Base-by-base conservation (phyloP, 2,888 invertebrate genomes). In the Crepidodera aurea region DNA sequence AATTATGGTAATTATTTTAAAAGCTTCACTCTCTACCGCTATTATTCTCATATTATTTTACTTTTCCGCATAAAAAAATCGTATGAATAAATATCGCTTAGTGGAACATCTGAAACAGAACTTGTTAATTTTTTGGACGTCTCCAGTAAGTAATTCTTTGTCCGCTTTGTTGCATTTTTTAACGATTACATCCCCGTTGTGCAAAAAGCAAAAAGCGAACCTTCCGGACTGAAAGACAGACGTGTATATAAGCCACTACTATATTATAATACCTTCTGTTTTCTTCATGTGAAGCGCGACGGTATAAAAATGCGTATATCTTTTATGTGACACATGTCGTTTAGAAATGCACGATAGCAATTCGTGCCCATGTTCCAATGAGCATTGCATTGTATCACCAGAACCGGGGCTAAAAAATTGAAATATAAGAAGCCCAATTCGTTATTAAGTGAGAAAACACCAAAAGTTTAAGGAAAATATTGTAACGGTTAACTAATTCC, bases 261-360 rank as follows among this genome's bases (percentile, higher is more conserved):
- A 48, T 57, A 48, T 57, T 48, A 57, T 57, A 62, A 62, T 59
- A 44, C 51, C 65, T 59, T 62, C 62, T 62, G 62, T 65, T 62
- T 57, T 62, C 63, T 63, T 66, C 60, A 65, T 64, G 57, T 64
- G 68, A 65, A 66, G 65, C 67, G 65, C 62, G 51, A 60, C 64
- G 59, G 65, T 60, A 25, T 57, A 71, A 69, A 69, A 68, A 65
- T 67, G 68, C 64, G 60, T 68, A n/a, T n/a, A 58, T 62, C 64
- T 67, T 71, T 68, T 62, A 57, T 48, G 48, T 50, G 48, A 57
- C 57, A 55, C 66, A 68, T 66, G 72, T 69, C 70, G 59, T 59
- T 62, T 59, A 60, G 66, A 67, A 70, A 70, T 69, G 66, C 69
- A 70, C 60, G 61, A 65, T 63, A 56, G 51, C 50, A 22, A 59